These are phyloP conservation scores for Lydus trimaculatus DNA, from an alignment of 2,888 invertebrate genomes.

Conservation along the genomic window DNA sequence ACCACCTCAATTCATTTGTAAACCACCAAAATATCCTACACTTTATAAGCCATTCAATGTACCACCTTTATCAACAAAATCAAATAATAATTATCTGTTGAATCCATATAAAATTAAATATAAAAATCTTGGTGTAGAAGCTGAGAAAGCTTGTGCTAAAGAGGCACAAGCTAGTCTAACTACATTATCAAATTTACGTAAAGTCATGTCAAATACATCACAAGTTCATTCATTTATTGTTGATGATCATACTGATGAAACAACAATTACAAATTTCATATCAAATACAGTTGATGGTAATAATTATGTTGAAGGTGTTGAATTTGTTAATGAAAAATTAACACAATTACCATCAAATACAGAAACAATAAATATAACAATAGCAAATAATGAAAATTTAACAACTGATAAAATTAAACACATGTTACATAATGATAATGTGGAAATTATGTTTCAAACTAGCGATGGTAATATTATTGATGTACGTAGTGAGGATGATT, in stretches of 20 bases:
- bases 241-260: slow-evolving; percentile 57
- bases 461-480: slow-evolving; percentile 71
- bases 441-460: slow-evolving; percentile 69
- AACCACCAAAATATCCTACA: slow-evolving; percentile 58
- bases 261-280: slow-evolving; percentile 58
- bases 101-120: slow-evolving; percentile 48
- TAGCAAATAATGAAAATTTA: slow-evolving; percentile 31
- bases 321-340: slow-evolving; percentile 21
- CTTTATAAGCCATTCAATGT: slow-evolving; percentile 44
- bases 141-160: slow-evolving; percentile 58
- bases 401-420: slow-evolving; percentile 54
- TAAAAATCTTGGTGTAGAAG: slow-evolving; percentile 51
- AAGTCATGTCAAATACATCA: slow-evolving; percentile 56
- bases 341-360: background rate
- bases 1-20: slow-evolving; percentile 55
- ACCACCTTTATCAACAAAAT: slow-evolving; percentile 30
- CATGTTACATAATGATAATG: slow-evolving; percentile 56
- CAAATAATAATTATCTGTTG: slow-evolving; percentile 37
- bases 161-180: slow-evolving; percentile 60
- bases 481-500: slow-evolving; percentile 67
- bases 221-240: slow-evolving; percentile 57
- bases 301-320: slow-evolving; percentile 38
- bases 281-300: slow-evolving; percentile 46
- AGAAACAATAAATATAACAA: slow-evolving; percentile 13
- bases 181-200: slow-evolving; percentile 59